Evolutionary conservation across 2,113 vertebrate genomes (phyloP).

Genomic region (Cichladusa arquata): DNA sequence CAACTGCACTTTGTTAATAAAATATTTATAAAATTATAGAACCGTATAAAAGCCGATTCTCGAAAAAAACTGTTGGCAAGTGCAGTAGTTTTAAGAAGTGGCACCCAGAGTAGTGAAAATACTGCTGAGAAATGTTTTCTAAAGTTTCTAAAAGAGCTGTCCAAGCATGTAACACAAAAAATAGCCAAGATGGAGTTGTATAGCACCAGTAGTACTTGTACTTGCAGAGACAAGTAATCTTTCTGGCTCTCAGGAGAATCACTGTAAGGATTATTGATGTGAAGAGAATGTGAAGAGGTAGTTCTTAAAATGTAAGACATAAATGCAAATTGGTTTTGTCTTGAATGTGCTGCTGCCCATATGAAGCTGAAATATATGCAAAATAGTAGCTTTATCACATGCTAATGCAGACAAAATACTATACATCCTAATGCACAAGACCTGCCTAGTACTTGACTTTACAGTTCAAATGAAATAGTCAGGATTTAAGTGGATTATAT

Average conservation of each 20-base stretch:
- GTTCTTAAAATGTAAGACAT: background rate
- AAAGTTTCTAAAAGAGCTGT: background rate
- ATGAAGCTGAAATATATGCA: background rate
- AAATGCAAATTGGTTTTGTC: background rate
- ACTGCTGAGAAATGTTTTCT: background rate
- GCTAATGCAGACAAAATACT: background rate
- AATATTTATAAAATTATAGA: background rate
- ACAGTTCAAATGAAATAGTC: background rate
- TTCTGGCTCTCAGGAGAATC: background rate
- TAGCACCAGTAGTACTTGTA: background rate
- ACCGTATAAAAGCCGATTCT: background rate
- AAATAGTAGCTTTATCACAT: background rate
- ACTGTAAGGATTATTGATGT: background rate
- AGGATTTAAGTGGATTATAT: slow-evolving; percentile 3
- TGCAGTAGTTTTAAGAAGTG: background rate
- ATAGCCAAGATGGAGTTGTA: background rate
- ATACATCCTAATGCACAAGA: background rate
- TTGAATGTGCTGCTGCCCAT: background rate
- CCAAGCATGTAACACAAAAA: background rate
- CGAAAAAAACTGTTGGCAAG: background rate
- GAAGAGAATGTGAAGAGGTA: background rate
- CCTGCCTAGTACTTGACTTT: background rate
- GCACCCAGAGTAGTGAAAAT: background rate
- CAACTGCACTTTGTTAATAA: background rate
- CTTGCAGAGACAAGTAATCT: background rate